Base-by-base conservation (phyloP, 2,888 invertebrate species). In the Trichopoda pennipes region DNA sequence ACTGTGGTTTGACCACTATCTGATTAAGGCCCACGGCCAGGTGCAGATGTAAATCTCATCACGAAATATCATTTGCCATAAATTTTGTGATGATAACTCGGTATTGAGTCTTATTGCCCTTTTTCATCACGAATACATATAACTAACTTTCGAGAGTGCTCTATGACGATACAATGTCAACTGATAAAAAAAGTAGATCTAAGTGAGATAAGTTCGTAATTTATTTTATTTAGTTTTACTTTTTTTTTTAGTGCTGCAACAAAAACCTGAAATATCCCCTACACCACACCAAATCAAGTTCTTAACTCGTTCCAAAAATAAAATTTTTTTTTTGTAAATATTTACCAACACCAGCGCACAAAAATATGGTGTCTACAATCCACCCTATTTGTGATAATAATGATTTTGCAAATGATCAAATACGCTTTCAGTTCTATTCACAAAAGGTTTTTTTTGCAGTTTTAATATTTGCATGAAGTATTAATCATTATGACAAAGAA, bases 381-480 rank as follows among this genome's bases (percentile, higher is more conserved):
- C 53, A 81, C 73, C 78, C 78, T 60, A 49, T n/a, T 19, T 49
- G 19, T 1, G 9, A 28, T 35, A n/a, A 9, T 42, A 35, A 44
- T 35, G 16, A 17, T 80, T 44, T 51, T n/a, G 74, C 68, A 75
- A 82, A 82, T 76, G 68, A 76, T 66, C 68, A 63, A 74, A 56
- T 58, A 63, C 60, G 44, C 56, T 68, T 53, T 77, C 66, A 49
- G 55, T 60, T 68, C n/a, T 32, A 56, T 75, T 75, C 66, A 60
- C 6, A 51, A 21, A 47, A 58, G 21, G 0, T 56, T 42, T 74
- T 66, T 35, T 35, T n/a, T 44, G 12, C 9, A 9, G 17, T 69
- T 78, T 64, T 74, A 68, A 61, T 82, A 82, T 82, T 82, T 82
- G 82, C 82, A 82, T 79, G 79, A 82, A 73, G 82, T 79, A 82